These are phyloP conservation scores for Artibeus jamaicensis DNA, from an alignment of 2,797 vertebrate species.

Conservation along the genomic window DNA sequence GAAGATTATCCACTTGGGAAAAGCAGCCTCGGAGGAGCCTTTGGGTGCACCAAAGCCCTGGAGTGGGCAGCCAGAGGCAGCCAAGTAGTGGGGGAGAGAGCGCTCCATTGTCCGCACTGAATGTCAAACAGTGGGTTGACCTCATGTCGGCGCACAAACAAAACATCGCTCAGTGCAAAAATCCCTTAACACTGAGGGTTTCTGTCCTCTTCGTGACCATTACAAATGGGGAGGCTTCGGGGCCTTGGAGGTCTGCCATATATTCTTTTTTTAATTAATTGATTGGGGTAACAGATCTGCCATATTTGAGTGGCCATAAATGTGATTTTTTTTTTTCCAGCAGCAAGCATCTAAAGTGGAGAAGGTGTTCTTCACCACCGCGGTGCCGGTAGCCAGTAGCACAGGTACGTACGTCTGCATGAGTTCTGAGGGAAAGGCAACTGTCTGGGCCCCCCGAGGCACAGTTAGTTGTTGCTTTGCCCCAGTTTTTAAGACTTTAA, in stretches of 20 bases:
- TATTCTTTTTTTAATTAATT: neutral
- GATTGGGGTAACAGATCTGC: neutral
- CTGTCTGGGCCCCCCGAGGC: neutral
- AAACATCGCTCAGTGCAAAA: slow-evolving; percentile 42
- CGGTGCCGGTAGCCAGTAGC: slow-evolving; percentile 94
- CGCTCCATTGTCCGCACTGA: slow-evolving; percentile 27
- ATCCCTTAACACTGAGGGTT: slow-evolving; percentile 29
- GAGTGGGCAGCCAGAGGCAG: slow-evolving; percentile 18
- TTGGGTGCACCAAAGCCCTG: neutral
- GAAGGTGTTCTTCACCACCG: slow-evolving; percentile 98
- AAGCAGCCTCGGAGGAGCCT: neutral
- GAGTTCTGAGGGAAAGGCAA: neutral
- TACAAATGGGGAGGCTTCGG: neutral
- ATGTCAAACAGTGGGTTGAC: slow-evolving; percentile 45
- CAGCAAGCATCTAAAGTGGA: slow-evolving; percentile 95
- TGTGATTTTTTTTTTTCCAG: slow-evolving; percentile 72
- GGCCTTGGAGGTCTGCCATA: neutral
- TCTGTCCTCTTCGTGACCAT: slow-evolving; percentile 35
- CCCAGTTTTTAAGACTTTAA: neutral
- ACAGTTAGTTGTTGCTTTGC: slow-evolving; percentile 16
- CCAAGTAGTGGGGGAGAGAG: slow-evolving; percentile 16
- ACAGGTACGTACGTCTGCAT: slow-evolving; percentile 86
- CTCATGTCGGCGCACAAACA: slow-evolving; percentile 60
- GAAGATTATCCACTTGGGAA: neutral
- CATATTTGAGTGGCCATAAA: neutral